A percentile compares a stretch with the other conserved stretches of the same genome.
Conservation (phyloP, 2,113 vertebrate species). For the Cichladusa arquata region DNA sequence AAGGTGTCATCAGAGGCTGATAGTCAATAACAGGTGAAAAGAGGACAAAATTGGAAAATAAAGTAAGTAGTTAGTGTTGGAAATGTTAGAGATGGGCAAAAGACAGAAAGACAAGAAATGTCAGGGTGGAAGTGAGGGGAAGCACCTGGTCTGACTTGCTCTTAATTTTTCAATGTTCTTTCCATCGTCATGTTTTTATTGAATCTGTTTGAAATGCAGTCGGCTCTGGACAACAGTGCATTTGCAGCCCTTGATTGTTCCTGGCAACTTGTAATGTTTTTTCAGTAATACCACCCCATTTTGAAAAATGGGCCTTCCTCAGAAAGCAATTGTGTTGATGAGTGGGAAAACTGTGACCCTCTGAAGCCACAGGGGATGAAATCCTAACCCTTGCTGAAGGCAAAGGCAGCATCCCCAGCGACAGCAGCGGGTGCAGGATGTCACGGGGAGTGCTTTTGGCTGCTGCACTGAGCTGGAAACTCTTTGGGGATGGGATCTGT, state of each 20-base stretch:
- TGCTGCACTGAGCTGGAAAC: background rate
- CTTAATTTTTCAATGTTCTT: background rate
- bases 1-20: background rate
- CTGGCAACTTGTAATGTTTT: background rate
- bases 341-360: slow-evolving; percentile 13
- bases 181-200: background rate
- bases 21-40: background rate
- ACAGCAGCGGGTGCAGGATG: background rate
- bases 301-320: background rate
- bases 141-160: background rate
- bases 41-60: background rate
- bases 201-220: background rate
- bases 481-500: background rate
- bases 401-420: background rate
- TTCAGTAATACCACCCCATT: background rate
- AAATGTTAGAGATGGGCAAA: background rate
- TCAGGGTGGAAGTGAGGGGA: background rate
- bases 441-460: background rate
- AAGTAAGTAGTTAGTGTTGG: background rate
- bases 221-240: background rate
- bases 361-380: background rate
- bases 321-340: background rate
- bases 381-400: background rate
- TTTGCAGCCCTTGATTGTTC: background rate
- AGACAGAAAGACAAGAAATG: background rate